Percentiles rank a stretch among this genome's conserved stretches.
These are phyloP conservation scores for Dolichomitus sp. DNA, from an alignment of 2,888 invertebrate genomes.

Conservation along the genomic window DNA sequence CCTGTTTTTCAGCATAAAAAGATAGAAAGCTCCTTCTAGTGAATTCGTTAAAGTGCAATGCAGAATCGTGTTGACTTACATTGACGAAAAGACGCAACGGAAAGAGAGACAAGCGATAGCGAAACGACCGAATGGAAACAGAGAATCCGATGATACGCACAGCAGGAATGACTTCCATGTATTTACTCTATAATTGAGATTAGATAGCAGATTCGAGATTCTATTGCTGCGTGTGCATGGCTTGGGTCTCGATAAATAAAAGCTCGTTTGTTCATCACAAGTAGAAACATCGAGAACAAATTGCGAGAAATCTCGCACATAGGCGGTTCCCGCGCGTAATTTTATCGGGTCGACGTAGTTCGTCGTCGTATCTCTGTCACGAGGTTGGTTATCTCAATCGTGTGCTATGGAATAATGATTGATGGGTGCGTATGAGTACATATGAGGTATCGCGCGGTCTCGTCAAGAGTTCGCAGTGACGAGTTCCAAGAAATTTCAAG, in stretches of 20 bases:
- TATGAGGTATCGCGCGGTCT: slow-evolving; percentile 6
- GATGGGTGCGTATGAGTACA: not conserved
- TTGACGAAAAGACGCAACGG: not conserved
- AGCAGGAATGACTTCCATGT: slow-evolving; percentile 9
- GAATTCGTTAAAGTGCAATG: not conserved
- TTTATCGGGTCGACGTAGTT: not conserved
- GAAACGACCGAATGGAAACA: not conserved
- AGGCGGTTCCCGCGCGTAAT: slow-evolving; percentile 10
- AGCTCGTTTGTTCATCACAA: not conserved
- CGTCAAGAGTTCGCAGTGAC: not conserved
- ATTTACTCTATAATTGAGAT: slow-evolving; percentile 8
- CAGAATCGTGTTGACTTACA: not conserved
- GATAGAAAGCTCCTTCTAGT: not conserved
- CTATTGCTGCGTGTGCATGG: slow-evolving; percentile 1
- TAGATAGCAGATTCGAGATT: slow-evolving; percentile 1
- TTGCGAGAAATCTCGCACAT: slow-evolving; percentile 1
- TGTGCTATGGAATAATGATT: slow-evolving; percentile 6
- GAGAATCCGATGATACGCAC: slow-evolving; percentile 3
- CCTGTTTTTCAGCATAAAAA: not conserved
- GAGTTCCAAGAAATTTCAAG: not conserved
- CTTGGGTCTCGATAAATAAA: not conserved
- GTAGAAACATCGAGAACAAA: not conserved
- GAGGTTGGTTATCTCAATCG: not conserved
- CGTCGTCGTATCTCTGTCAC: slow-evolving; percentile 1
- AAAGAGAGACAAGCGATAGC: not conserved